phyloP scores from a whole-genome alignment of 2,797 vertebrate species.

The Champsocephalus gunnari region DNA sequence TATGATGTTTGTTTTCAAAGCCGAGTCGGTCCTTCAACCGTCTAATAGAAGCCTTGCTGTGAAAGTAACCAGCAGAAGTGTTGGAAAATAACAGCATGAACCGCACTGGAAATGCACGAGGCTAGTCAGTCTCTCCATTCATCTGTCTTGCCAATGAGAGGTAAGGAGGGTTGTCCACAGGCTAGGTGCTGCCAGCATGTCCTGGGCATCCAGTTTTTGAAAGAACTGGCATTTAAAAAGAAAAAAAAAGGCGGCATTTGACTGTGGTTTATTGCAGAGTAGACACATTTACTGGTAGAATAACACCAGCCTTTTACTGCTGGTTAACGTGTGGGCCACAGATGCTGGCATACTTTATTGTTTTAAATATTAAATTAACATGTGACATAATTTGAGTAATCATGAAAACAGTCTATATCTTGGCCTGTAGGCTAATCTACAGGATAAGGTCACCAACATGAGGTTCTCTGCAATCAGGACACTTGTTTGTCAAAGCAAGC shows the following conservation, averaged over 20 bases:
- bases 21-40: background rate
- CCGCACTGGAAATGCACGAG: slow-evolving; percentile 42
- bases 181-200: slow-evolving; percentile 37
- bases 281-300: background rate
- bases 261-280: slow-evolving; percentile 2
- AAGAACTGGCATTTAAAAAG: slow-evolving; percentile 20
- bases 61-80: slow-evolving; percentile 16
- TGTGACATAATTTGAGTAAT: too few species aligned
- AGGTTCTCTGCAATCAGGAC: background rate
- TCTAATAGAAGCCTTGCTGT: slow-evolving; percentile 24
- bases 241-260: background rate
- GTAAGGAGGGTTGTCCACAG: slow-evolving; percentile 19
- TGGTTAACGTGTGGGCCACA: background rate
- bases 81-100: slow-evolving; percentile 50
- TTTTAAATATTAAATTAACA: background rate
- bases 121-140: slow-evolving; percentile 45
- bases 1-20: slow-evolving; percentile 17
- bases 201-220: slow-evolving; percentile 32
- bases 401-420: background rate
- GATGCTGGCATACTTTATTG: background rate
- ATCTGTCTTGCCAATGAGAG: slow-evolving; percentile 30
- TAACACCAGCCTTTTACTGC: background rate
- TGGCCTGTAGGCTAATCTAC: background rate
- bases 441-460: background rate
- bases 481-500: slow-evolving; percentile 2